Percentiles rank a stretch among this genome's conserved stretches.
Conservation (phyloP, 2,113 vertebrate genomes). For the Martes martes region DNA sequence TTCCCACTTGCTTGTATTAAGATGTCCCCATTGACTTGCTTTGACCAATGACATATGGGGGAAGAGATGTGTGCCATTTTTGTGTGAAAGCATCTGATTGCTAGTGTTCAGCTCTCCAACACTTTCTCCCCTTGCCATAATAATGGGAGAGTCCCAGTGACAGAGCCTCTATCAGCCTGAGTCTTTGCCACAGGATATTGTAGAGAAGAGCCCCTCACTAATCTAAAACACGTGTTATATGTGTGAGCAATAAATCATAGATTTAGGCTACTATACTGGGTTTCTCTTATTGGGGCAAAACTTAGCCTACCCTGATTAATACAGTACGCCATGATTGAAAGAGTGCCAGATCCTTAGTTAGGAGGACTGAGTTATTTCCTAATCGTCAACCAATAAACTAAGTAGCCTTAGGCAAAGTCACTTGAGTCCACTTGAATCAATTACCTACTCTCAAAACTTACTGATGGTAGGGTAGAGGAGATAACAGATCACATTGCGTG, state of each 20-base stretch:
- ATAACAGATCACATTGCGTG: neutral
- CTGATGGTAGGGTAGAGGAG: neutral
- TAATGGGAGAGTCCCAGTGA: neutral
- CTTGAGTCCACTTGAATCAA: neutral
- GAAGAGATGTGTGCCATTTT: neutral
- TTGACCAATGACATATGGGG: neutral
- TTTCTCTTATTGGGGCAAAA: neutral
- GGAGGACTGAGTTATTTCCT: neutral
- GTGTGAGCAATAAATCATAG: neutral
- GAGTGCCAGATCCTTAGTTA: neutral
- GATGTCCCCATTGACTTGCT: neutral
- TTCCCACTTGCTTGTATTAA: neutral
- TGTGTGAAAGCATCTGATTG: neutral
- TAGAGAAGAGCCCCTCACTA: neutral
- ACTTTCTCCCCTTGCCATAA: neutral
- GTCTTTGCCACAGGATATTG: neutral
- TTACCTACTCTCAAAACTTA: neutral
- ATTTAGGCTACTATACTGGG: neutral
- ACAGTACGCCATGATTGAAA: accelerated
- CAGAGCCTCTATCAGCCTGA: neutral
- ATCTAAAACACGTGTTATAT: neutral
- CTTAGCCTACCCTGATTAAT: neutral
- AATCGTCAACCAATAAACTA: neutral
- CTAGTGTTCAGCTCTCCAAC: neutral
- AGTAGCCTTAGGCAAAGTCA: neutral